Conservation (phyloP, 1,140 invertebrate species). For the Leptinotarsa texana region DNA sequence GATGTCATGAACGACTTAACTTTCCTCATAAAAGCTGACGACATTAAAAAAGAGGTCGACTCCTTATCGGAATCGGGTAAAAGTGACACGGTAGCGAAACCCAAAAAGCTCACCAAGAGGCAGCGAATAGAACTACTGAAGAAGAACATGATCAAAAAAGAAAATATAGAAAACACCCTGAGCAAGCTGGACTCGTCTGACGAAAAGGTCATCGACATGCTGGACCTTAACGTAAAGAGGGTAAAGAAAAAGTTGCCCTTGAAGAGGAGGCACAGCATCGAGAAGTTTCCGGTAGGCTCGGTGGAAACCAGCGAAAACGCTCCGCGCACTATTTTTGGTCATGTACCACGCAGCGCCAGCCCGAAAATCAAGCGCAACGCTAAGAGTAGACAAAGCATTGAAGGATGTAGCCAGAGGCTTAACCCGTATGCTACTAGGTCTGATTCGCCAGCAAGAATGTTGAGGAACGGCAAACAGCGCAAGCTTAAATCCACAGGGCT, state of each 20-base stretch:
- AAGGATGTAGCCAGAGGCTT: slow-evolving; percentile 56
- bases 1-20: slow-evolving; percentile 50
- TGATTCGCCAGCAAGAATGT: slow-evolving; percentile 59
- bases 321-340: slow-evolving; percentile 38
- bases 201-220: slow-evolving; percentile 49
- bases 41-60: slow-evolving; percentile 46
- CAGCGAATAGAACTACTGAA: slow-evolving; percentile 42
- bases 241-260: slow-evolving; percentile 39
- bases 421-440: slow-evolving; percentile 63
- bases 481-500: slow-evolving; percentile 58
- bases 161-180: slow-evolving; percentile 48
- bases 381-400: slow-evolving; percentile 37
- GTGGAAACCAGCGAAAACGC: slow-evolving; percentile 33
- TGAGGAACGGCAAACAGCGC: slow-evolving; percentile 68
- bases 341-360: slow-evolving; percentile 43
- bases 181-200: slow-evolving; percentile 43
- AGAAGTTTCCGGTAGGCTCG: slow-evolving; percentile 47
- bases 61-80: slow-evolving; percentile 37
- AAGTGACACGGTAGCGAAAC: slow-evolving; percentile 34
- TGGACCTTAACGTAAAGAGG: slow-evolving; percentile 52
- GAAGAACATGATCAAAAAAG: slow-evolving; percentile 44
- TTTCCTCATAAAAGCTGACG: slow-evolving; percentile 41
- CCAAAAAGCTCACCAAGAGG: slow-evolving; percentile 43
- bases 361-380: slow-evolving; percentile 42
- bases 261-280: slow-evolving; percentile 53